A percentile compares a stretch with the other conserved stretches of the same genome.
phyloP scores from a whole-genome alignment of 2,888 invertebrate genomes.

The Plutella xylostella region DNA sequence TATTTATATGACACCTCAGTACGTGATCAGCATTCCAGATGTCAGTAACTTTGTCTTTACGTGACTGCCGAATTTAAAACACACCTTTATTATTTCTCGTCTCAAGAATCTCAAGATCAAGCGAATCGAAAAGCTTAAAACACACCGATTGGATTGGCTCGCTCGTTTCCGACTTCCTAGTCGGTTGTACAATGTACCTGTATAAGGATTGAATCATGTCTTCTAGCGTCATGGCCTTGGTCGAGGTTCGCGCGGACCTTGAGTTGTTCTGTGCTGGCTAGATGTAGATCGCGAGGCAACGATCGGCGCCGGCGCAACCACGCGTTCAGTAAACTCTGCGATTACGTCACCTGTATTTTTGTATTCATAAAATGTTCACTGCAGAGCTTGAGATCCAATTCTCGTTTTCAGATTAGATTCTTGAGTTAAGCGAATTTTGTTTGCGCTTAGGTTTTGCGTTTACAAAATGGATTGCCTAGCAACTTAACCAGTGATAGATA shows the following conservation, averaged over 20 bases:
- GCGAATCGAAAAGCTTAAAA: no score
- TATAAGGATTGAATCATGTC: conserved; percentile 1
- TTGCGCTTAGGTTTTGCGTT: no score
- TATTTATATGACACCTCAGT: no score
- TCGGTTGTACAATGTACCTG: background rate
- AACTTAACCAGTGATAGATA: no score
- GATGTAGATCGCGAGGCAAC: conserved; percentile 35
- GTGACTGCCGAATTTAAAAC: no score
- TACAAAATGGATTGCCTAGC: no score
- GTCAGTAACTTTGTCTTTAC: no score
- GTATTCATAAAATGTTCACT: conserved; percentile 43
- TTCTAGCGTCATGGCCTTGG: conserved; percentile 40
- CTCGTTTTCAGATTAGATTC: conserved; percentile 11
- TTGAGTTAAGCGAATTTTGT: no score
- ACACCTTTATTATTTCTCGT: no score
- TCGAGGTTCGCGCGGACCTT: conserved; percentile 48
- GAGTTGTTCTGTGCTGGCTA: conserved; percentile 30
- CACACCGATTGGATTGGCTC: background rate
- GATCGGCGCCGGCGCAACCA: conserved; percentile 6
- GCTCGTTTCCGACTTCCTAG: conserved; percentile 8
- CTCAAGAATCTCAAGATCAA: no score
- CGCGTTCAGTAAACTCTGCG: conserved; percentile 63
- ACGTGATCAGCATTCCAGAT: no score
- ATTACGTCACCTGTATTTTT: conserved; percentile 57
- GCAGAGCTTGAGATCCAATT: conserved; percentile 14